Base-by-base conservation (phyloP, 92 coral and sea anemone genomes). In the Hydrozoanthus gracilis region DNA sequence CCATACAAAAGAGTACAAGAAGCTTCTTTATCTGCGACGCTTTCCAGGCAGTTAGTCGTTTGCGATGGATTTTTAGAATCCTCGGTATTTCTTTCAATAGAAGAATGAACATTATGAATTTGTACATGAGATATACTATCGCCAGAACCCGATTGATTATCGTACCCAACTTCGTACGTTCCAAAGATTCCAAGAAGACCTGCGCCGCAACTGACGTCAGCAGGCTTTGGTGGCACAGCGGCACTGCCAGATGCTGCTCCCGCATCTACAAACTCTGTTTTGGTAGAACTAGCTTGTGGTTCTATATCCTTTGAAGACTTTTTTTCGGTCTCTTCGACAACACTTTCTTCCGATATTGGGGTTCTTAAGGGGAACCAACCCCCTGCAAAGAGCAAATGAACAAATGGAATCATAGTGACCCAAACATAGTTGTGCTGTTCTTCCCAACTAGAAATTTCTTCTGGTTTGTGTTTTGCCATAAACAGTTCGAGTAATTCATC, bases 381-480 rank as follows among this genome's bases (percentile, higher is more conserved):
- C 49, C 98, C 95, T 27, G 98, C 92, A 87, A 94, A 94, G 66
- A 91, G 93, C 76, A 94, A 76, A 77, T 90, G 88, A 8, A 92
- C 89, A 85, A 94, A 94, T 9, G 98, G 98, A 18, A 87, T 82
- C 91, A 94, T 75, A 5, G 91, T 92, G 1, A 94, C 89, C 98
- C 98, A 94, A 3, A 94, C 98, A 91, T 92, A 94, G 67, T 92
- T 92, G 88, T 94, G 98, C 17, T 84, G 74, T 76, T 92, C 98
- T 27, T 94, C 98, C 92, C 92, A 94, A 1, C 9, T 71, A 27
- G 98, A 92, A 8, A 94, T 82, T 8, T 94, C 94, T 3, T 44
- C 65, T 11, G 98, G 93, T 8, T 85, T 83, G 77, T 92, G 90
- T 79, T 85, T 73, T 52, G 44, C 47, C 83, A 94, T 76, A 78